These are phyloP conservation scores for Heliothis peltigera DNA, from an alignment of 2,888 invertebrate species.

Conservation along the genomic window DNA sequence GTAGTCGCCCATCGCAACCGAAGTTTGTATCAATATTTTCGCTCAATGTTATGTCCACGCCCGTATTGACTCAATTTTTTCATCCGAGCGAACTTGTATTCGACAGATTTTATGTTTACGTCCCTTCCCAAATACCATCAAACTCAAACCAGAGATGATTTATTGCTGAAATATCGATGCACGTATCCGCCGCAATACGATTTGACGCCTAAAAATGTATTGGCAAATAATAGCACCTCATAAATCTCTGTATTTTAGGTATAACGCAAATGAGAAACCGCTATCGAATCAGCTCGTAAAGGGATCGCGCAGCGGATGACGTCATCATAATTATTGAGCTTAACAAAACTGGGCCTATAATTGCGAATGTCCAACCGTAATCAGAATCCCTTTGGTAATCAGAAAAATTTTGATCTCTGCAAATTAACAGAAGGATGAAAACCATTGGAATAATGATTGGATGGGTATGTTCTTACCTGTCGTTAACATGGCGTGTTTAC, in stretches of 20 bases:
- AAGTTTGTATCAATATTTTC: conserved; percentile 56
- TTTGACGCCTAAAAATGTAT: conserved; percentile 64
- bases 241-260: conserved; percentile 65
- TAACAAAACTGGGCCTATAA: conserved; percentile 56
- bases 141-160: conserved; percentile 73
- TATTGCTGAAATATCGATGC: conserved; percentile 72
- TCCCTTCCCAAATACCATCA: conserved; percentile 72
- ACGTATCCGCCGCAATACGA: conserved; percentile 59
- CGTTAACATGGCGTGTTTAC: conserved; percentile 40
- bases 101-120: conserved; percentile 64
- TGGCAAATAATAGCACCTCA: conserved; percentile 62
- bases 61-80: conserved; percentile 54
- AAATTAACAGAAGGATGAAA: conserved; percentile 59
- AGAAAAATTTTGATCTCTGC: conserved; percentile 54
- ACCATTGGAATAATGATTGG: conserved; percentile 51
- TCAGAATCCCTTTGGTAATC: conserved; percentile 61
- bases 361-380: conserved; percentile 62
- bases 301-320: conserved; percentile 56
- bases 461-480: conserved; percentile 41
- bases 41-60: conserved; percentile 29
- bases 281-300: conserved; percentile 58
- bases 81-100: conserved; percentile 50
- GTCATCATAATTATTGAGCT: conserved; percentile 66
- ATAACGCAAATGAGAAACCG: conserved; percentile 57
- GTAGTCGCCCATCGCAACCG: conserved; percentile 28